A percentile compares a stretch with the other conserved stretches of the same genome.
phyloP scores from a whole-genome alignment of 1,140 invertebrate genomes.

The Dinoponera quadriceps region DNA sequence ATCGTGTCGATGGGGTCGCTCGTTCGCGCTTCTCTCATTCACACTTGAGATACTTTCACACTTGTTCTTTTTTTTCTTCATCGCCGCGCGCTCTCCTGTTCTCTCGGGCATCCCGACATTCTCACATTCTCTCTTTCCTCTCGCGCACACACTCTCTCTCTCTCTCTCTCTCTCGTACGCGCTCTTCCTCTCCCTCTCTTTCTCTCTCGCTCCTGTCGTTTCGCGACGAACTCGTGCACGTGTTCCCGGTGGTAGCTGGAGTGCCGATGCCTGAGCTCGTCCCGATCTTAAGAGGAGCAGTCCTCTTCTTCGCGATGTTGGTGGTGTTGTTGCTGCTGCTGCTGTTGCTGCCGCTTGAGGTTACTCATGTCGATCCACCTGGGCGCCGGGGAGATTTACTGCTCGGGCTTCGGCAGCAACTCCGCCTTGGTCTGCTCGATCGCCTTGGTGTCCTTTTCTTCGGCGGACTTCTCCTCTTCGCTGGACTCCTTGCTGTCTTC shows the following conservation, averaged over 20 bases:
- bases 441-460: slow-evolving; percentile 67
- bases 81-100: slow-evolving; percentile 8
- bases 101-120: slow-evolving; percentile 27
- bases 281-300: slow-evolving; percentile 73
- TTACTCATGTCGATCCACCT: slow-evolving; percentile 50
- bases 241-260: slow-evolving; percentile 8
- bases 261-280: slow-evolving; percentile 53
- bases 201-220: slow-evolving; percentile 25
- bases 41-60: slow-evolving; percentile 67
- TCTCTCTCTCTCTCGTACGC: slow-evolving; percentile 10
- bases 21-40: slow-evolving; percentile 63
- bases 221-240: slow-evolving; percentile 54
- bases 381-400: slow-evolving; percentile 34
- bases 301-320: slow-evolving; percentile 42
- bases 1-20: slow-evolving; percentile 59
- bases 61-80: slow-evolving; percentile 49
- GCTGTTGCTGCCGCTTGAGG: slow-evolving; percentile 68
- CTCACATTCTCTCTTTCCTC: slow-evolving; percentile 31
- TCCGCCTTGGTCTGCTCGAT: slow-evolving; percentile 62
- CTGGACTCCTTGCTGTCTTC: slow-evolving; percentile 66
- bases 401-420: slow-evolving; percentile 67
- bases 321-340: slow-evolving; percentile 69
- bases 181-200: slow-evolving; percentile 18
- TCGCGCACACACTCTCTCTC: background rate
- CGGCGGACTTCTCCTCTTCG: slow-evolving; percentile 74